A percentile compares a stretch with the other conserved stretches of the same genome.
These are phyloP conservation scores for Panthera tigris DNA, from an alignment of 2,113 vertebrate genomes.

Conservation along the genomic window DNA sequence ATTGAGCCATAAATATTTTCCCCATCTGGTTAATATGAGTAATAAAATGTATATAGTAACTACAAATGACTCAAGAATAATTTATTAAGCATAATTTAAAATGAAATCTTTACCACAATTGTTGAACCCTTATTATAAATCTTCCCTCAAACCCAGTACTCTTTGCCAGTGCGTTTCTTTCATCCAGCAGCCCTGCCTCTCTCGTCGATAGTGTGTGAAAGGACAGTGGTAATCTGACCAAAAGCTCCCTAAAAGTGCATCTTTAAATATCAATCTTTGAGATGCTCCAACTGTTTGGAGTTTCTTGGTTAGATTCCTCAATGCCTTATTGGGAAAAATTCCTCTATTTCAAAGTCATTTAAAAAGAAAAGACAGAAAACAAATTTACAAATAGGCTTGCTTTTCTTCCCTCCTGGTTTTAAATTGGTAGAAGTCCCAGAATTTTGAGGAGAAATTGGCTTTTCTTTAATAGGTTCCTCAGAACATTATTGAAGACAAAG, in stretches of 20 bases:
- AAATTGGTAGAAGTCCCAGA: background rate
- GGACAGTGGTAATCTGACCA: background rate
- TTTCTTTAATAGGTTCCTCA: constrained; percentile 4
- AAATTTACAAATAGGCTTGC: background rate
- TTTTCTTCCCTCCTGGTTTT: background rate
- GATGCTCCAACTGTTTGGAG: background rate
- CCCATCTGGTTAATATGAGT: background rate
- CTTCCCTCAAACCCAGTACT: background rate
- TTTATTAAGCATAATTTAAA: constrained; percentile 30
- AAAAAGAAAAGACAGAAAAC: constrained; percentile 26
- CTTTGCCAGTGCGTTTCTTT: background rate
- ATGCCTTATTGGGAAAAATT: background rate
- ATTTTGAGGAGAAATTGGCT: constrained; percentile 45
- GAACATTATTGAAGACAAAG: background rate
- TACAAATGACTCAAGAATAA: constrained; percentile 23
- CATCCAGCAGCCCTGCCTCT: background rate
- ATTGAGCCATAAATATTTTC: background rate
- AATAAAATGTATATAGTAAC: background rate
- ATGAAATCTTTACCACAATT: background rate
- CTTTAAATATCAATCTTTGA: background rate
- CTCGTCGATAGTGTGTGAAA: background rate
- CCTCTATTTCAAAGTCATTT: constrained; percentile 1
- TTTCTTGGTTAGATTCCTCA: background rate
- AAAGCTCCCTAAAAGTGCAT: background rate
- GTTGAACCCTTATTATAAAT: background rate